These are phyloP conservation scores for Himalopsyche japonica DNA, from an alignment of 2,888 invertebrate genomes.

Conservation along the genomic window DNA sequence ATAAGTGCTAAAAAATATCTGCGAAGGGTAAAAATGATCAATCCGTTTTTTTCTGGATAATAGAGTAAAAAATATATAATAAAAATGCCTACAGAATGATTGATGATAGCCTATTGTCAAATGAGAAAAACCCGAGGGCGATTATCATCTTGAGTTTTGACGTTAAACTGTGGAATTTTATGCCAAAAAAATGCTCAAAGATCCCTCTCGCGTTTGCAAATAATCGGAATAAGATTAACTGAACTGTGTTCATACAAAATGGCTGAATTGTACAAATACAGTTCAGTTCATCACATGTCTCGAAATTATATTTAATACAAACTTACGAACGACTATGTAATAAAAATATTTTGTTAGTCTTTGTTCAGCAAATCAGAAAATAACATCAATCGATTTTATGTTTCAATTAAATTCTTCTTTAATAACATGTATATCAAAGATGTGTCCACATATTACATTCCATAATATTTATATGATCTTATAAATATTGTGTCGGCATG, in stretches of 20 bases:
- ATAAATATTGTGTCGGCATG: no score
- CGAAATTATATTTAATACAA: no score
- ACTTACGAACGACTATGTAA: no score
- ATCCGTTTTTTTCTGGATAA: background rate
- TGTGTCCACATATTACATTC: no score
- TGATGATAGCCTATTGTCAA: background rate
- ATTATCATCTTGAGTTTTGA: background rate
- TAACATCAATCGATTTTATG: no score
- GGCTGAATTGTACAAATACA: no score
- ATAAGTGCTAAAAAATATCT: background rate
- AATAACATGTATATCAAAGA: no score
- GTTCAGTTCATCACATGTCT: no score
- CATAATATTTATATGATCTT: no score
- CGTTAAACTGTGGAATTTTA: background rate
- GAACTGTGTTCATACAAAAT: background rate
- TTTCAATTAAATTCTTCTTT: no score
- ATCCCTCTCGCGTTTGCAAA: background rate
- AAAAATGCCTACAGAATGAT: background rate
- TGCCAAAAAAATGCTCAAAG: background rate
- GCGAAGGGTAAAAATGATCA: background rate
- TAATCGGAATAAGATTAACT: background rate
- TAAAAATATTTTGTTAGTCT: no score
- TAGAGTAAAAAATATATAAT: background rate
- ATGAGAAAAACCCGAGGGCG: background rate
- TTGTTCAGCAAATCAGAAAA: no score